These are phyloP conservation scores for Phorcus lineatus DNA, from an alignment of 2,888 invertebrate species.

Conservation along the genomic window DNA sequence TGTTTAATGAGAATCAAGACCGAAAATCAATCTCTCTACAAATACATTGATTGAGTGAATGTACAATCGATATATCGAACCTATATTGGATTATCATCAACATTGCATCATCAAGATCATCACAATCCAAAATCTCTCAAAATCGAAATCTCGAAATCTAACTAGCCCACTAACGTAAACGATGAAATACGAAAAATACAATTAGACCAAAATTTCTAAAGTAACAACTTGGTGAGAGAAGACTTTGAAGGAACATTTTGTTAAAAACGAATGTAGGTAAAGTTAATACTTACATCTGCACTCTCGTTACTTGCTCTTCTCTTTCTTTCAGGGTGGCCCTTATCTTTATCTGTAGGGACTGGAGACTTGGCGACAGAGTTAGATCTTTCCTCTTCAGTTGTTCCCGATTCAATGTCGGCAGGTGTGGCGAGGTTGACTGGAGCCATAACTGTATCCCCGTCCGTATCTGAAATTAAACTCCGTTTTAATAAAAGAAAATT, in stretches of 20 bases:
- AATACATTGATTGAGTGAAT: neutral
- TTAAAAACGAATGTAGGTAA: too few relatives aligned
- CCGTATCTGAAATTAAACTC: conserved; percentile 39
- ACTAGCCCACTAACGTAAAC: too few relatives aligned
- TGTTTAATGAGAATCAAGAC: neutral
- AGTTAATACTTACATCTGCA: conserved; percentile 58
- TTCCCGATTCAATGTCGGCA: conserved; percentile 33
- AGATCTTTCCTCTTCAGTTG: conserved; percentile 45
- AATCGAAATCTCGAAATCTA: too few relatives aligned
- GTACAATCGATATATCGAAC: neutral
- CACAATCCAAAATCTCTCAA: too few relatives aligned
- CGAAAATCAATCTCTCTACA: neutral
- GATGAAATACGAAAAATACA: too few relatives aligned
- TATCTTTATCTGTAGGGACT: conserved; percentile 39
- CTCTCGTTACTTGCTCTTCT: conserved; percentile 70
- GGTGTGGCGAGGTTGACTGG: conserved; percentile 45
- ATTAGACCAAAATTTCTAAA: too few relatives aligned
- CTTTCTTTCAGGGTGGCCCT: conserved; percentile 67
- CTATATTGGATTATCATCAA: neutral
- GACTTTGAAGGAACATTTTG: too few relatives aligned
- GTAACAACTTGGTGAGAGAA: too few relatives aligned
- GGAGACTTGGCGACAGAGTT: conserved; percentile 43
- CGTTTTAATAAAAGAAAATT: neutral
- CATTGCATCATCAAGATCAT: too few relatives aligned
- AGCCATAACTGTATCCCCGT: conserved; percentile 17